Percentiles rank a stretch among this genome's conserved stretches.
phyloP scores from a whole-genome alignment of 2,888 invertebrate genomes.

The Crepidodera aurea region DNA sequence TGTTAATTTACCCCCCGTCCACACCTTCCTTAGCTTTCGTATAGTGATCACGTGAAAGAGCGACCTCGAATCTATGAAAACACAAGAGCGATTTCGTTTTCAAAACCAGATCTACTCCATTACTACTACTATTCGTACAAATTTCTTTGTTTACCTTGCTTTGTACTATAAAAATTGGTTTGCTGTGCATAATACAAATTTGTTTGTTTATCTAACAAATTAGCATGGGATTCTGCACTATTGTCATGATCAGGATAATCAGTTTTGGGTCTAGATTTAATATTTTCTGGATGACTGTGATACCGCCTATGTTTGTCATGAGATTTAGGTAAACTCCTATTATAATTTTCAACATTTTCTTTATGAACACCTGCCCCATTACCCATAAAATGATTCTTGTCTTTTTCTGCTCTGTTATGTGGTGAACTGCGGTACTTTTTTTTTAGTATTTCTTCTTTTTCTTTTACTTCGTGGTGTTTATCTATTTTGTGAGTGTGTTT shows the following conservation, averaged over 20 bases:
- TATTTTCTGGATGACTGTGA: background rate
- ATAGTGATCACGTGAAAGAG: too few species aligned
- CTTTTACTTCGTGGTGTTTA: background rate
- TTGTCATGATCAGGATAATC: background rate
- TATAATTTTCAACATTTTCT: background rate
- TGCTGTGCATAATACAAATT: too few species aligned
- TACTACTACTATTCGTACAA: too few species aligned
- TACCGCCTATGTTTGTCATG: background rate
- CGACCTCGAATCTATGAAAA: too few species aligned
- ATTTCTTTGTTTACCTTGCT: too few species aligned
- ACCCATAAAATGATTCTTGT: background rate
- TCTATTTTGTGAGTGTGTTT: background rate
- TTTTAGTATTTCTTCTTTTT: background rate
- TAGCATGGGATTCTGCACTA: too few species aligned
- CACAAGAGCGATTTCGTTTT: too few species aligned
- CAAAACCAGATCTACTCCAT: too few species aligned
- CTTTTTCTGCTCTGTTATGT: background rate
- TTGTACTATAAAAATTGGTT: too few species aligned
- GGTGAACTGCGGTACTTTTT: background rate
- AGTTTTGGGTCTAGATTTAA: background rate
- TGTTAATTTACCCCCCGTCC: too few species aligned
- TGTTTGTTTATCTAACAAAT: too few species aligned
- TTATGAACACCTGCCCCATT: background rate
- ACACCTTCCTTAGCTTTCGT: too few species aligned
- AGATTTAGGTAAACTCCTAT: conserved; percentile 1